Evolutionary conservation across 2,888 invertebrate species (phyloP), one percentile per base, ranked within the genome.

Genomic region (Lepidochitona cinerea): DNA sequence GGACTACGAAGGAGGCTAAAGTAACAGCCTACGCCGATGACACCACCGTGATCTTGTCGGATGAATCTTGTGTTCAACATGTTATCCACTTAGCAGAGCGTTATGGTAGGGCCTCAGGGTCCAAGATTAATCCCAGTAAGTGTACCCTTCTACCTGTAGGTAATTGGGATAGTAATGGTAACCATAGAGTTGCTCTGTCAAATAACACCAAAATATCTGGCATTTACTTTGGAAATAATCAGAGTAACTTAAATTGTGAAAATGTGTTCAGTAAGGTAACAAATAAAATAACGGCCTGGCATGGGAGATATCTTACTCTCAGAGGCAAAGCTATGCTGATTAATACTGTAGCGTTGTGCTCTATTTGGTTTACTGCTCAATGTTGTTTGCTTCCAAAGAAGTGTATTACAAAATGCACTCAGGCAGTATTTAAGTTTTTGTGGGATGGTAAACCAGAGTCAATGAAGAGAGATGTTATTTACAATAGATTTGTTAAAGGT

Each of bases 111-210:
- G 67, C 72, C 26, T 76, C 76, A 3, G 79, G 76, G 32, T 71
- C 79, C 3, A 77, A 75, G 72, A 32, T 75, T 0, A 76, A 78
- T 71, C 68, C 73, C 52, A 53, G 41, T 29, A 79, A 79, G 70
- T 72, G 74, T 18, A 73, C 70, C 37, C 75, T 75, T 75, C 6
- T 49, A n/a, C 49, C 49, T 23, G 23, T 49, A n/a, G 49, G 49
- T 49, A 49, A 49, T 23, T 2, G 49, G 49, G 7, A 78, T 14
- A 72, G 7, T n/a, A 49, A 2, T 49, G 7, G 23, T 7, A 23
- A 1, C n/a, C 49, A 49, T 23, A 5, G 49, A n/a, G 49, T 18
- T 7, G 2, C n/a, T 14, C 49, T 49, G 18, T n/a, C 18, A 2
- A 49, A 4, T n/a, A 49, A 49, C 49, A n/a, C 49, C 3, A 64